These are phyloP conservation scores for Xestoiulus laeticollis DNA, from an alignment of 2,888 invertebrate species.

Conservation along the genomic window DNA sequence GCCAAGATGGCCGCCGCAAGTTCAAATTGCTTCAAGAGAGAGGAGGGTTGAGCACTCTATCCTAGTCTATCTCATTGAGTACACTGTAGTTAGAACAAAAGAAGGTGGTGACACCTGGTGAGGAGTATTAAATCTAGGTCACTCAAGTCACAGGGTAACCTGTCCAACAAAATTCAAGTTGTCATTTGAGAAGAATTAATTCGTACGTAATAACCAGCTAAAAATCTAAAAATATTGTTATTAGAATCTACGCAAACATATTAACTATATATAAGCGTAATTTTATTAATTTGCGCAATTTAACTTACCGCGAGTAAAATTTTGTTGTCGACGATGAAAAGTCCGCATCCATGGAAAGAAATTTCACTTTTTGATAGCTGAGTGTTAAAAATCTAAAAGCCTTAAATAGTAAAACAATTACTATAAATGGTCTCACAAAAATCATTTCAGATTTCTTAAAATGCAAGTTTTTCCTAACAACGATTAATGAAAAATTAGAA, in stretches of 20 bases:
- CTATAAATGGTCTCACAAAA: background rate
- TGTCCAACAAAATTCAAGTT: too few species aligned
- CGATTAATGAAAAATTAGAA: background rate
- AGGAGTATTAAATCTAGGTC: too few species aligned
- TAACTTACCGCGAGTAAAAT: background rate
- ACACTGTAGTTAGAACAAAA: too few species aligned
- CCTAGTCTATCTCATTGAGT: too few species aligned
- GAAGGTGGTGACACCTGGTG: too few species aligned
- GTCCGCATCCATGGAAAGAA: background rate
- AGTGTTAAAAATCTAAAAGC: background rate
- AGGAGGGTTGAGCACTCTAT: too few species aligned
- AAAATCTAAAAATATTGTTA: background rate
- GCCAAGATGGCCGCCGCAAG: background rate
- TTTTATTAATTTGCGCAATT: background rate
- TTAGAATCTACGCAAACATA: background rate
- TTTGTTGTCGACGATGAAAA: background rate
- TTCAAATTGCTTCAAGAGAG: too few species aligned
- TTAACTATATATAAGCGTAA: too few species aligned
- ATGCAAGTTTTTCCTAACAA: too few species aligned
- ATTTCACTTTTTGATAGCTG: background rate
- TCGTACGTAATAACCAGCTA: constrained; percentile 41
- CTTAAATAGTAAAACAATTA: background rate
- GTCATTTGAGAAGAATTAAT: background rate
- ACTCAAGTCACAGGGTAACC: too few species aligned
- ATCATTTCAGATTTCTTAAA: background rate